Conservation (phyloP, 2,797 vertebrate genomes). For the Amblyraja radiata region DNA sequence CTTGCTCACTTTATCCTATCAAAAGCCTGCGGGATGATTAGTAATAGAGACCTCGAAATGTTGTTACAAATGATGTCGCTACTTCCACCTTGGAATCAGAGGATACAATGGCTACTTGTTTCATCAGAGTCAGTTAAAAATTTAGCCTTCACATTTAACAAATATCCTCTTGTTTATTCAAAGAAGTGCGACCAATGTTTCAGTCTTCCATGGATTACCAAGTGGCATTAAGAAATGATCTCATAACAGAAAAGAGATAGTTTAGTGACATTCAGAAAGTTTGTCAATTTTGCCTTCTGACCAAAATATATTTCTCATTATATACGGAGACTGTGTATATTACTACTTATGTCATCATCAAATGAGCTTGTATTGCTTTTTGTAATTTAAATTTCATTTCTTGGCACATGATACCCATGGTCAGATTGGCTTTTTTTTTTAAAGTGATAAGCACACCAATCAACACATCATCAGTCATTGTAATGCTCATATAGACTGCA, state of each 20-base stretch:
- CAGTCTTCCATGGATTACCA: neutral
- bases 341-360: neutral
- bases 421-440: neutral
- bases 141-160: neutral
- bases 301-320: neutral
- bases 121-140: neutral
- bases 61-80: neutral
- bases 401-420: neutral
- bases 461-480: neutral
- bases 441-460: neutral
- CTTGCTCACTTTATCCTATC: neutral
- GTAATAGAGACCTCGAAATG: neutral
- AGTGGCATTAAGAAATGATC: neutral
- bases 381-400: neutral
- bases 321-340: neutral
- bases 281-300: neutral
- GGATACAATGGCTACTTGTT: neutral
- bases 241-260: neutral
- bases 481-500: neutral
- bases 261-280: neutral
- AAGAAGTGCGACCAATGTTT: neutral
- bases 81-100: neutral
- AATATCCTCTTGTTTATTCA: neutral
- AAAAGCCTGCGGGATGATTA: neutral
- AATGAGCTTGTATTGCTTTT: neutral